Conservation (phyloP, 2,888 invertebrate genomes). For the Drosophila algonquin region DNA sequence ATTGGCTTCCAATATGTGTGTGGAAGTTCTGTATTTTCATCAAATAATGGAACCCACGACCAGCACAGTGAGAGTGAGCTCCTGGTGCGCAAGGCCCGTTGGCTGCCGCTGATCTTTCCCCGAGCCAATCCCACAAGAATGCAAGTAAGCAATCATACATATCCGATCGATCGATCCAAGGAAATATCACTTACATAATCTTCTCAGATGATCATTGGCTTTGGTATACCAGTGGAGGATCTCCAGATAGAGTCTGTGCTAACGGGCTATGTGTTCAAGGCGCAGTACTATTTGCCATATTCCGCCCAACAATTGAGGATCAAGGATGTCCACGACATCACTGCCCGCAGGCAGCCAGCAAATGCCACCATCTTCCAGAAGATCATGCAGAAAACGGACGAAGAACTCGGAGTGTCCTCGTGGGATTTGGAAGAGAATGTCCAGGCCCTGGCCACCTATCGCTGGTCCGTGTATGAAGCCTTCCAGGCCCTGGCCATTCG, state of each 20-base stretch:
- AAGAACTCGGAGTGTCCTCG: conserved; percentile 40
- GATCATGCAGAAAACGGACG: conserved; percentile 37
- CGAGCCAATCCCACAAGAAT: conserved; percentile 51
- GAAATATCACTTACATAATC: not conserved
- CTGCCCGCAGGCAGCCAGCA: conserved; percentile 15
- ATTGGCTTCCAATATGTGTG: not conserved
- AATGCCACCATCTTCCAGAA: conserved; percentile 62
- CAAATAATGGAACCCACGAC: not conserved
- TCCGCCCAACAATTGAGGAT: conserved; percentile 50
- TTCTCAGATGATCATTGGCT: conserved; percentile 49
- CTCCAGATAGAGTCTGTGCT: conserved; percentile 52
- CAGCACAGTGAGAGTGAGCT: conserved; percentile 47
- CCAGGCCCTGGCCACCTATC: conserved; percentile 65
- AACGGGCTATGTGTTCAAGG: conserved; percentile 71
- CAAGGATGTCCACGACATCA: conserved; percentile 52
- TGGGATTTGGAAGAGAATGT: conserved; percentile 34
- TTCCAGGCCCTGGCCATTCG: conserved; percentile 81
- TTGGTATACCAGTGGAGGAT: conserved; percentile 52
- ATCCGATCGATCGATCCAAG: not conserved
- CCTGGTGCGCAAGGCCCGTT: conserved; percentile 55
- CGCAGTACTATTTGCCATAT: conserved; percentile 62
- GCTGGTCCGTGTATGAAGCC: conserved; percentile 79
- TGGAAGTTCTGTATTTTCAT: not conserved
- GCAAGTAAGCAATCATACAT: conserved; percentile 34
- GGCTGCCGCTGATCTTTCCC: conserved; percentile 58